phyloP scores from a whole-genome alignment of 1,140 invertebrate species.

The Megalonaias nervosa region DNA sequence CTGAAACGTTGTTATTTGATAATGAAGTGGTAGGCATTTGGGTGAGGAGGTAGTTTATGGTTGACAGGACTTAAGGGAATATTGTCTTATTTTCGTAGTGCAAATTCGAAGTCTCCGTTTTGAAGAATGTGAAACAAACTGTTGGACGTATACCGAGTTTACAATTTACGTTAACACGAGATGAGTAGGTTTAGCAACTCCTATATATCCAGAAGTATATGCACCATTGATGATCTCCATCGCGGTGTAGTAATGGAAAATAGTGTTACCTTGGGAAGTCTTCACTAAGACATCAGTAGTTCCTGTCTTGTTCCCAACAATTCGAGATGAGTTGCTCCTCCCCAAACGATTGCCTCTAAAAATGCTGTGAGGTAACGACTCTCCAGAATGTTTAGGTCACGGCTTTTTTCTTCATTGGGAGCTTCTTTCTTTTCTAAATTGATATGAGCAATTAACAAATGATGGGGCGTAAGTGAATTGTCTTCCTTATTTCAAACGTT shows the following conservation, averaged over 20 bases:
- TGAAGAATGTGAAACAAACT: too few species aligned
- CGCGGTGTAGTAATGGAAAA: constrained; percentile 29
- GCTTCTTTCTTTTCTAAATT: constrained; percentile 68
- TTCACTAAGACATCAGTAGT: constrained; percentile 8
- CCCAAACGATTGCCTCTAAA: constrained; percentile 68
- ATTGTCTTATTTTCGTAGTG: too few species aligned
- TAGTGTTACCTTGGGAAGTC: constrained; percentile 29
- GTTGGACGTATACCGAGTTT: too few species aligned
- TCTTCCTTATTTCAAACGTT: constrained; percentile 67
- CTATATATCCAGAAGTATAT: constrained; percentile 14
- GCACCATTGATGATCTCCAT: constrained; percentile 21
- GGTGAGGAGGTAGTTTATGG: too few species aligned
- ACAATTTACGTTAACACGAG: background rate
- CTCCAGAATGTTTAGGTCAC: constrained; percentile 73
- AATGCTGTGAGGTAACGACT: constrained; percentile 68
- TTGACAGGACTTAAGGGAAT: too few species aligned
- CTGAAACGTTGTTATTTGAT: too few species aligned
- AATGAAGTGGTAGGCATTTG: too few species aligned
- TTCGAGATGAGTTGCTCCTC: constrained; percentile 20
- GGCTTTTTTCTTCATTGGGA: constrained; percentile 73
- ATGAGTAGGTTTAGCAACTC: constrained; percentile 29
- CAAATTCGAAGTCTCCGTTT: too few species aligned
- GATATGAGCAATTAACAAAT: constrained; percentile 60
- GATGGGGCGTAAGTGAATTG: constrained; percentile 67
- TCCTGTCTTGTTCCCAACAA: constrained; percentile 4